These are phyloP conservation scores for Cichladusa arquata DNA, from an alignment of 2,113 vertebrate genomes.

Conservation along the genomic window DNA sequence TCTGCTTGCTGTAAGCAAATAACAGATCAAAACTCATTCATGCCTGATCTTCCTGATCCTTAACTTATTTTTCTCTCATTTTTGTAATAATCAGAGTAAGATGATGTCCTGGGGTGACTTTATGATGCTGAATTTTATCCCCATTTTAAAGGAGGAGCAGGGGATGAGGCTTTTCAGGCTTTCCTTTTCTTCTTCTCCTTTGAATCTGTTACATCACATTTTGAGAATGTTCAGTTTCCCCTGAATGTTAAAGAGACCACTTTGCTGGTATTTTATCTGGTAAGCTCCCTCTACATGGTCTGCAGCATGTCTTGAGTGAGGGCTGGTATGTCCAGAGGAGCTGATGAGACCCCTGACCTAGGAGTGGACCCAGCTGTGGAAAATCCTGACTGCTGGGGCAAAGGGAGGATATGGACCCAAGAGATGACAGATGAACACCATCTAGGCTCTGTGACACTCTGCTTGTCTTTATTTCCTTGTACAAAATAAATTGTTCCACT, in stretches of 20 bases:
- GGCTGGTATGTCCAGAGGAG: background rate
- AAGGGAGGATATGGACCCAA: background rate
- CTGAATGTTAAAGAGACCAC: background rate
- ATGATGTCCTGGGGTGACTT: background rate
- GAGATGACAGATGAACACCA: background rate
- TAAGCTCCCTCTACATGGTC: fast-evolving
- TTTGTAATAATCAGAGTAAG: background rate
- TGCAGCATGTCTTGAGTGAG: background rate
- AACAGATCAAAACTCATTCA: background rate
- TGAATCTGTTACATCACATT: no score
- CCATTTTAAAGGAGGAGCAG: background rate
- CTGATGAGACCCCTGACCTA: background rate
- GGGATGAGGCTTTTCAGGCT: background rate
- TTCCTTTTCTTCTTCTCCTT: background rate
- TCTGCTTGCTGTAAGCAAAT: background rate
- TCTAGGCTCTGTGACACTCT: background rate
- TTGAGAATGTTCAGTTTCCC: background rate
- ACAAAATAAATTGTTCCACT: background rate
- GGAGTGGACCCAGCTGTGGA: background rate
- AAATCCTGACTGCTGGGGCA: background rate
- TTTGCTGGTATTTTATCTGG: background rate
- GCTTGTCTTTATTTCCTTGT: background rate
- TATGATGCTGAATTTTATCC: background rate
- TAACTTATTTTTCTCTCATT: background rate
- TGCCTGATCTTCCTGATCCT: background rate